Conservation (phyloP, 2,113 vertebrate species). For the Vombatus ursinus region DNA sequence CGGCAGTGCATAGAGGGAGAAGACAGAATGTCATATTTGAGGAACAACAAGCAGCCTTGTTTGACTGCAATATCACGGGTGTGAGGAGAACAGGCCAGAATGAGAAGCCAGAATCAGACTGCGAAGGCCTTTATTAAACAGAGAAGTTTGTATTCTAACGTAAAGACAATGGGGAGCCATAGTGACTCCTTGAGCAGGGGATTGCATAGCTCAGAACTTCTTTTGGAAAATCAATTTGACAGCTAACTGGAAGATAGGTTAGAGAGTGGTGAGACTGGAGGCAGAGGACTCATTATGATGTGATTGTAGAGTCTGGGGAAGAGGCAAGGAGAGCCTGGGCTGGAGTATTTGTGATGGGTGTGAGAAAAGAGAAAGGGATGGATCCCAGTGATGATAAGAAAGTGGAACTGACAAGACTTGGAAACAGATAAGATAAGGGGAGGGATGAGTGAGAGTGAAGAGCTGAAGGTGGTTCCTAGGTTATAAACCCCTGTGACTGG, state of each 20-base stretch:
- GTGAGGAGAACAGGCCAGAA: background rate
- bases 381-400: background rate
- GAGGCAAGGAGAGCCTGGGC: background rate
- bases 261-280: background rate
- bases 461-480: background rate
- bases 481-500: background rate
- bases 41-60: background rate
- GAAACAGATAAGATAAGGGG: background rate
- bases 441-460: background rate
- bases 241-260: background rate
- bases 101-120: background rate
- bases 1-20: background rate
- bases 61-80: background rate
- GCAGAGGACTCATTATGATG: background rate
- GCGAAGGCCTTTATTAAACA: background rate
- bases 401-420: background rate
- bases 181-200: background rate
- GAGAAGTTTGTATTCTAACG: background rate
- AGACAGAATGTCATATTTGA: background rate
- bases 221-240: background rate
- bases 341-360: background rate
- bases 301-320: background rate
- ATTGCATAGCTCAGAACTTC: background rate
- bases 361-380: background rate
- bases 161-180: background rate